Base-by-base conservation (phyloP, 2,888 invertebrate species). In the Cheilosia soror region DNA sequence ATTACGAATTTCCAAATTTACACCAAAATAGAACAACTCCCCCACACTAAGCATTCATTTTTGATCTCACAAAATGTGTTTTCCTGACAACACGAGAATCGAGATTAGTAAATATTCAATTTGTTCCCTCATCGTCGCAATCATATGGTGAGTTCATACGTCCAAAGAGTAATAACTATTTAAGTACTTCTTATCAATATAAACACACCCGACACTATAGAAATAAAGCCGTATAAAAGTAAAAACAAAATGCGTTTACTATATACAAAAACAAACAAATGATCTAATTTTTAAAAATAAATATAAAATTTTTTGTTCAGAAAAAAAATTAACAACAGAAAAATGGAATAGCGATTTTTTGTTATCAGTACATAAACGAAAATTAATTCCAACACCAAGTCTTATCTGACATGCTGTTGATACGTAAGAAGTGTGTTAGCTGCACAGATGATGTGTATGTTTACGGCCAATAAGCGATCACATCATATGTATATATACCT, bases 111-210 rank as follows among this genome's bases (percentile, higher is more conserved):
- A 66, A 33, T 33, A 44, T 53, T 60, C 58, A 76, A 65, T 58
- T n/a, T 27, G 25, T 76, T 29, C 40, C 44, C 60, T 51, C 58
- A 40, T 49, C 42, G 76, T 29, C 15, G 47, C 29, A 58, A 75
- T 44, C 44, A 47, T 47, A 58, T 58, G 27, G 31, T 72, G 65
- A 77, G 65, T 71, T 77, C 58, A 66, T 60, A 37, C 40, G 66
- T 66, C 65, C 71, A 82, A 77, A 77, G 81, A 33, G 49, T 53
- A 69, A 75, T 69, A 76, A 31, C 44, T 51, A 69, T 63, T 69
- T 25, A 68, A 68, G 57, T 65, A 40, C 44, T 40, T 44, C 51
- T 81, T 82, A 71, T 82, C 76, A 69, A 9, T 58, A 13, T n/a
- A 62, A 31, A 72, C 58, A 53, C 63, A 57, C 49, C 49, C 42